Evolutionary conservation across 2,113 vertebrate genomes (phyloP).

Genomic region (Megaceryle torquata): DNA sequence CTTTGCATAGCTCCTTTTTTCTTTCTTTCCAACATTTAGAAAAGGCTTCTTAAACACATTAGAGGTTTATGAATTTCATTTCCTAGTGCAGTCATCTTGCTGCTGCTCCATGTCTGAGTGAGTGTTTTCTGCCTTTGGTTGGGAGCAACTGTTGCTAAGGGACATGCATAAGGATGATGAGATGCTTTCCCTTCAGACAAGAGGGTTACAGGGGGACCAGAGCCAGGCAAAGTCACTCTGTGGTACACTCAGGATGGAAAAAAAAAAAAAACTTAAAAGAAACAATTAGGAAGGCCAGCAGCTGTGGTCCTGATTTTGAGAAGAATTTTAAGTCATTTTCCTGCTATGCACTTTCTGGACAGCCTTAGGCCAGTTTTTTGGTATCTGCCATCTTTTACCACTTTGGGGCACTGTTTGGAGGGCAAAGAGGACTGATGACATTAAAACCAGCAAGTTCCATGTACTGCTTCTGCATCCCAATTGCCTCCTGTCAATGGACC

Average conservation of each 20-base stretch:
- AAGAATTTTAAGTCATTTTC: background rate
- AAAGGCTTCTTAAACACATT: background rate
- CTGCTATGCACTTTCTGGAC: background rate
- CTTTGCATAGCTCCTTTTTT: background rate
- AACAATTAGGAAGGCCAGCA: background rate
- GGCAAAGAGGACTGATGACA: background rate
- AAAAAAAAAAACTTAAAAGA: too few relatives aligned
- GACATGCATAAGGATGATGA: background rate
- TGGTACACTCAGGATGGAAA: background rate
- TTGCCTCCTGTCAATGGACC: background rate
- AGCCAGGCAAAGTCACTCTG: background rate
- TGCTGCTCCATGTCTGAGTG: background rate
- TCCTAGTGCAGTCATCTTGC: fast-evolving
- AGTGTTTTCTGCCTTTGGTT: background rate
- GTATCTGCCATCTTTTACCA: background rate
- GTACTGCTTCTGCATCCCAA: background rate
- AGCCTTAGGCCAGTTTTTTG: background rate
- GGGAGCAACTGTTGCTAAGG: background rate
- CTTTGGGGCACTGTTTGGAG: fast-evolving
- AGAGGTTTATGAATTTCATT: background rate
- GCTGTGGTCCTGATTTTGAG: background rate
- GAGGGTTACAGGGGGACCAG: background rate
- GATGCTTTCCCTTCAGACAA: background rate
- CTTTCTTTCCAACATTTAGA: background rate
- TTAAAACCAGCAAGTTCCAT: background rate